These are phyloP conservation scores for Phalera bucephala DNA, from an alignment of 2,888 invertebrate genomes.

Conservation along the genomic window DNA sequence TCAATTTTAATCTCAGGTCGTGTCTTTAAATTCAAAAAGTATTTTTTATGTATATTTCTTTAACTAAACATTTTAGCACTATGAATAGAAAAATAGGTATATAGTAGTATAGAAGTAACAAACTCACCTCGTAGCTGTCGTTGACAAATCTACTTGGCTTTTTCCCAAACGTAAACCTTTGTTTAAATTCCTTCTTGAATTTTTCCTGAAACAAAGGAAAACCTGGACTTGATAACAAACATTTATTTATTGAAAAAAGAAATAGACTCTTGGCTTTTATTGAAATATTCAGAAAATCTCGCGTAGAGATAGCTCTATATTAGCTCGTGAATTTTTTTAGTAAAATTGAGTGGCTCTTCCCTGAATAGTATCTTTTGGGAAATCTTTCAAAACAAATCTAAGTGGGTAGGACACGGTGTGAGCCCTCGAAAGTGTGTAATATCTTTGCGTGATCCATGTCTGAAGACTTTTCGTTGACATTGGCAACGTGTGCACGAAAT, in stretches of 20 bases:
- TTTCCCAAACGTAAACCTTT: conserved; percentile 85
- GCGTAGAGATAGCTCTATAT: not conserved
- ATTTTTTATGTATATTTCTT: too few relatives aligned
- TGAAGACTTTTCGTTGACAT: not conserved
- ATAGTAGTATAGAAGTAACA: too few relatives aligned
- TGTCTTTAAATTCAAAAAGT: too few relatives aligned
- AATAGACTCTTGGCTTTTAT: not conserved
- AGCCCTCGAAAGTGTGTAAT: not conserved
- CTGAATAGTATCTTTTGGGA: conserved; percentile 18
- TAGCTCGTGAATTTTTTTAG: too few relatives aligned
- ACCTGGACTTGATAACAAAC: too few relatives aligned
- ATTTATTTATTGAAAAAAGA: too few relatives aligned
- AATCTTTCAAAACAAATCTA: conserved; percentile 17
- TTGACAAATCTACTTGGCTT: conserved; percentile 65
- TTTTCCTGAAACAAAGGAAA: conserved; percentile 85
- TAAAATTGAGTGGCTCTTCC: too few relatives aligned
- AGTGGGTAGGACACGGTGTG: conserved; percentile 3
- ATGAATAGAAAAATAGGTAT: too few relatives aligned
- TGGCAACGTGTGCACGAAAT: too few relatives aligned
- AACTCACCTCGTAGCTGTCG: conserved; percentile 75
- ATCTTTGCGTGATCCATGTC: not conserved
- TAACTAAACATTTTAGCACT: too few relatives aligned
- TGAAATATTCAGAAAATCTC: not conserved
- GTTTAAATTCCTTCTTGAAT: conserved; percentile 90
- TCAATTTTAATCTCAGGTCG: too few relatives aligned